phyloP scores from a whole-genome alignment of 2,888 invertebrate species.

The Limnephilus auricula region DNA sequence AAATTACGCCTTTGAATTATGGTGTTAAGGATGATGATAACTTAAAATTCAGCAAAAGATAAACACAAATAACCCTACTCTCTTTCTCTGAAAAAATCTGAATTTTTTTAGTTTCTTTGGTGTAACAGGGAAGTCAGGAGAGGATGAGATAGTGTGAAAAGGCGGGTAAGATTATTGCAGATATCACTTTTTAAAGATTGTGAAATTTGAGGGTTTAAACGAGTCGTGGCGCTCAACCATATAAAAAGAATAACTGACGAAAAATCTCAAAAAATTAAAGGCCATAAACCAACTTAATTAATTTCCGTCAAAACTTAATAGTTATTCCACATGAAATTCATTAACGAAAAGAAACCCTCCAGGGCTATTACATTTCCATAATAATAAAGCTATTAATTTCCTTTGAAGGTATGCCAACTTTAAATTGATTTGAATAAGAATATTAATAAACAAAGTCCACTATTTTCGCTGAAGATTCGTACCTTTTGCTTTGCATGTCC shows the following conservation, averaged over 20 bases:
- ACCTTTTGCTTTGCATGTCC: constrained; percentile 33
- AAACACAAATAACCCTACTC: neutral
- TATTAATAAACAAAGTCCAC: constrained; percentile 18
- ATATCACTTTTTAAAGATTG: too few relatives aligned
- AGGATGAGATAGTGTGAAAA: neutral
- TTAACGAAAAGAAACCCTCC: neutral
- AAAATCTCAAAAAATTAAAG: neutral
- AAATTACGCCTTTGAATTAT: neutral
- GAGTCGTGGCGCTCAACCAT: neutral
- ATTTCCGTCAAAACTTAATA: neutral
- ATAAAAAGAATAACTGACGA: neutral
- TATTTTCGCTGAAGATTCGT: neutral
- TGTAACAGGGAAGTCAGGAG: neutral
- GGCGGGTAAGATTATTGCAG: neutral
- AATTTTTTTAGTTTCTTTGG: neutral
- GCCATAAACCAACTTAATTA: neutral
- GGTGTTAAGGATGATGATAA: too few relatives aligned
- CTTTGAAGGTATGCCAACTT: neutral
- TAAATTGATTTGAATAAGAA: constrained; percentile 11
- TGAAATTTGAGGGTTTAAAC: neutral
- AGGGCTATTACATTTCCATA: neutral
- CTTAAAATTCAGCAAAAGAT: neutral
- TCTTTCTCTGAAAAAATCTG: neutral
- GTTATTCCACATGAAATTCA: neutral
- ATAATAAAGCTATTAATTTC: constrained; percentile 14